These are phyloP conservation scores for Meiosimyza platycephala DNA, from an alignment of 2,888 invertebrate genomes.

Conservation along the genomic window DNA sequence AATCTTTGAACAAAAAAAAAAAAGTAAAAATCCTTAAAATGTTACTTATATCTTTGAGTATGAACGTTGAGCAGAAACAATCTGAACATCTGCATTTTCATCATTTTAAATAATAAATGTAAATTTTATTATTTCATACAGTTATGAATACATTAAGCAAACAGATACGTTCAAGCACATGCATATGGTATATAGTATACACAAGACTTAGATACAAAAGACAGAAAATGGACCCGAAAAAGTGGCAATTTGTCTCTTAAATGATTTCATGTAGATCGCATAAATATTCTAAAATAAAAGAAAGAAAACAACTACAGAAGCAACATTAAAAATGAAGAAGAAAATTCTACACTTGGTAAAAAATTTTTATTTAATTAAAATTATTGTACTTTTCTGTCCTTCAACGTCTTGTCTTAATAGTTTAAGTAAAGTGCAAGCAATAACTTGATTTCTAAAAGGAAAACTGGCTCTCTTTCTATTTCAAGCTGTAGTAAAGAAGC, in stretches of 20 bases:
- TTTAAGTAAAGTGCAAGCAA: too few relatives aligned
- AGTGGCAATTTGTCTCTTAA: slow-evolving; percentile 37
- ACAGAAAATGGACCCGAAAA: slow-evolving; percentile 11
- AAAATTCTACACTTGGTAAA: slow-evolving; percentile 22
- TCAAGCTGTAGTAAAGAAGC: too few relatives aligned
- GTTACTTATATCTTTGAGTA: too few relatives aligned
- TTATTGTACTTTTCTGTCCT: too few relatives aligned
- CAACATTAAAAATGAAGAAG: not conserved
- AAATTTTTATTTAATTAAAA: too few relatives aligned
- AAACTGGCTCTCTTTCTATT: too few relatives aligned
- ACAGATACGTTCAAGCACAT: slow-evolving; percentile 7
- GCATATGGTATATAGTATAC: not conserved
- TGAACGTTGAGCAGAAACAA: not conserved
- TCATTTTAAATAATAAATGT: slow-evolving; percentile 32
- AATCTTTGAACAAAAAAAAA: too few relatives aligned
- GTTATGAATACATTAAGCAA: not conserved
- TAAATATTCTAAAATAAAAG: slow-evolving; percentile 19
- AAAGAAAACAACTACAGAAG: not conserved
- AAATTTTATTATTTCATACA: slow-evolving; percentile 24
- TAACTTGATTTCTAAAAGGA: too few relatives aligned
- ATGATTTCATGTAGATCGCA: slow-evolving; percentile 31
- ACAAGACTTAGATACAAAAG: too few relatives aligned
- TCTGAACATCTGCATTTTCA: slow-evolving; percentile 31
- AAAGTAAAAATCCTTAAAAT: too few relatives aligned
- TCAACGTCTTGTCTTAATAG: too few relatives aligned